phyloP scores from a whole-genome alignment of 2,797 vertebrate genomes.

The Acomys russatus region DNA sequence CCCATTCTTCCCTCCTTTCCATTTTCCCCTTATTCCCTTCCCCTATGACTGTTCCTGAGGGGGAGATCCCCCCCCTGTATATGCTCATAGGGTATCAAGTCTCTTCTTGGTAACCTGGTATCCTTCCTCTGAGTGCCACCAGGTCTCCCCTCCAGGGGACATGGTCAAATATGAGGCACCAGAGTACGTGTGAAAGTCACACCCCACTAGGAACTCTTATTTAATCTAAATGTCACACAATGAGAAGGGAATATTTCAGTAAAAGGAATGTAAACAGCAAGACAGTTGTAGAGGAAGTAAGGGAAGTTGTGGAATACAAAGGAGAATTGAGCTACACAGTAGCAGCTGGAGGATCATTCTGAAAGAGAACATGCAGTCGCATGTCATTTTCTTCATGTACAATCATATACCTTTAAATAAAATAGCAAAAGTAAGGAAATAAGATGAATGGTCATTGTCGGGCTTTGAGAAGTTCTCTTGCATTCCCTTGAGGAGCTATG shows the following conservation, averaged over 20 bases:
- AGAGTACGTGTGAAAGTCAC: too few species aligned
- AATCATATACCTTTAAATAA: background rate
- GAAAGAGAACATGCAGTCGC: background rate
- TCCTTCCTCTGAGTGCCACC: too few species aligned
- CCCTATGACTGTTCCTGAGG: too few species aligned
- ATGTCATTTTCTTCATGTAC: background rate
- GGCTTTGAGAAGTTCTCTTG: background rate
- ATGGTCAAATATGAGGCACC: too few species aligned
- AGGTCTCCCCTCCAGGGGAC: too few species aligned
- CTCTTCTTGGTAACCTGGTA: too few species aligned
- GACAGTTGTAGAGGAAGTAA: background rate
- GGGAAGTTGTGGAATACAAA: background rate
- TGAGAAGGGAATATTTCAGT: background rate
- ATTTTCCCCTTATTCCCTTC: too few species aligned
- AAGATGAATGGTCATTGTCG: background rate
- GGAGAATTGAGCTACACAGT: background rate
- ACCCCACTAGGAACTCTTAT: too few species aligned
- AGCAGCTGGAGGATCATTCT: background rate
- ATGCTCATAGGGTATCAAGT: too few species aligned
- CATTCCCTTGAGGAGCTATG: background rate
- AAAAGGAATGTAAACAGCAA: background rate
- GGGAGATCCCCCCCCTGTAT: too few species aligned
- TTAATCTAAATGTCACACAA: background rate
- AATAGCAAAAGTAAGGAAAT: background rate
- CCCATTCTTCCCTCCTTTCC: too few species aligned